Base-by-base conservation (phyloP, 1,140 invertebrate species). In the Leucophenga varia region DNA sequence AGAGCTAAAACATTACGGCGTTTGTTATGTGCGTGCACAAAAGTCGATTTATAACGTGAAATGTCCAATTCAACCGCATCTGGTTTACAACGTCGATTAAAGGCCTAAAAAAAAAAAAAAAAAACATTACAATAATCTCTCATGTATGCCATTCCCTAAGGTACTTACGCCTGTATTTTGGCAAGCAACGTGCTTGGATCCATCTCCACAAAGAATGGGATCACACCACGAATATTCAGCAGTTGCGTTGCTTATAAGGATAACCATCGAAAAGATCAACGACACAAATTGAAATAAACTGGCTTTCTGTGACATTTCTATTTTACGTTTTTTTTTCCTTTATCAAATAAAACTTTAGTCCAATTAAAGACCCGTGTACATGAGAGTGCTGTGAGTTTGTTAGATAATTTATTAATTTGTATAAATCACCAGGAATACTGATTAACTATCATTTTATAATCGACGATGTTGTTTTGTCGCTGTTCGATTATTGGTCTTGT, bases 11-110 rank as follows among this genome's bases (percentile, higher is more conserved):
- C 67, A 52, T 72, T 74, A 20, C 72, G 40, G 0, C 72, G 53
- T 19, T 61, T 72, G 17, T 74, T 74, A 16, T 74, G 72, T 19
- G 56, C 64, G 38, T 74, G 64, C 5, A 74, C 41, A 39, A 74
- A 64, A n/a, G 51, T 36, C 13, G 41, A 31, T 32, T 71, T 71
- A 31, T 72, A 57, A 1, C 42, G 39, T 0, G 52, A 54, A 7
- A 73, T 49, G 18, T 74, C 70, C 36, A 74, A 49, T 28, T 72
- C 63, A n/a, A 43, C 56, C 19, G 70, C 47, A 38, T 74, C 71
- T 2, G 70, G 55, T 14, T 61, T 52, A 21, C 71, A 74, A 38
- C 64, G 59, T 38, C 42, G 52, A 20, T 54, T 36, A 7, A 74
- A 73, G 31, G 49, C 38, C 70, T 73, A 53, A 17, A 41, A 12